phyloP scores from a whole-genome alignment of 2,797 vertebrate species.

The Erpetoichthys calabaricus region DNA sequence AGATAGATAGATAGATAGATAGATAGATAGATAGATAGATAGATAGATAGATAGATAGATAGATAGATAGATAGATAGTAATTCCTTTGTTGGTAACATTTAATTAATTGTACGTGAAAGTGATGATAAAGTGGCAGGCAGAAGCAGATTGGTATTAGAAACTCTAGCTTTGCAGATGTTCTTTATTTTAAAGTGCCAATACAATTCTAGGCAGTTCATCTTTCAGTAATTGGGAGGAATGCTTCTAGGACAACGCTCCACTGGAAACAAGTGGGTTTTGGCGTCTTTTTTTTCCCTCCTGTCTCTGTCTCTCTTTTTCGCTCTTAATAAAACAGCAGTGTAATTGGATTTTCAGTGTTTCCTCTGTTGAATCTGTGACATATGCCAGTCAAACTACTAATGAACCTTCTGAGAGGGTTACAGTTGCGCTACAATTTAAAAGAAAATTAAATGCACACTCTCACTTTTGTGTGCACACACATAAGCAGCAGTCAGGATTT shows the following conservation, averaged over 20 bases:
- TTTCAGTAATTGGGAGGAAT: not conserved
- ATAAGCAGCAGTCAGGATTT: too few relatives aligned
- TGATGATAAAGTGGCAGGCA: too few relatives aligned
- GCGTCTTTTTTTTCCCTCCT: not conserved
- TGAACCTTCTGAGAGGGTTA: not conserved
- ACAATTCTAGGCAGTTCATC: not conserved
- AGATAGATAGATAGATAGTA: too few relatives aligned
- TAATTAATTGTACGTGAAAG: too few relatives aligned
- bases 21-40: too few relatives aligned
- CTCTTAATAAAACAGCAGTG: too few relatives aligned
- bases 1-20: too few relatives aligned
- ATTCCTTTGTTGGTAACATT: too few relatives aligned
- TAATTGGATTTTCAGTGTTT: not conserved
- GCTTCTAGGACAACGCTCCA: constrained; percentile 1
- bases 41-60: too few relatives aligned
- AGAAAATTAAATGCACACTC: too few relatives aligned
- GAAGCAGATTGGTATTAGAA: not conserved
- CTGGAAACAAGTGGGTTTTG: constrained; percentile 1
- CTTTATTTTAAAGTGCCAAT: not conserved
- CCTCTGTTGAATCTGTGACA: not conserved
- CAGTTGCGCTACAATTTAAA: not conserved
- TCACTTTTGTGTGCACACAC: too few relatives aligned
- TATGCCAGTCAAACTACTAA: not conserved
- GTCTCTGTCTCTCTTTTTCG: not conserved
- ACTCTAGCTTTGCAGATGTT: not conserved